Conservation (phyloP, 2,888 invertebrate genomes). For the Tiphia femorata region DNA sequence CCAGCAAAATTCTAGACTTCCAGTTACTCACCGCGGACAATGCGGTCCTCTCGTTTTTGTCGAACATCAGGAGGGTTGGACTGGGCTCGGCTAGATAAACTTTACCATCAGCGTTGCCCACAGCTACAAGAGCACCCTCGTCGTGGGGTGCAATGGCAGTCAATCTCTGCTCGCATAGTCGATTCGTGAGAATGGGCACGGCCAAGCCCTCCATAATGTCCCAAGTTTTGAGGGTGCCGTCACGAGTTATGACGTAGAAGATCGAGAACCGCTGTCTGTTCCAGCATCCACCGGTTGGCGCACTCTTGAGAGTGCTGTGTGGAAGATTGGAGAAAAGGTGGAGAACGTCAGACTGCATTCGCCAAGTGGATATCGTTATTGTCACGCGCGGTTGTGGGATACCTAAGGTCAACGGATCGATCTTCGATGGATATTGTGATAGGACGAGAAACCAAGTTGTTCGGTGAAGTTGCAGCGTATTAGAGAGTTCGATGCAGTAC, state of each 20-base stretch:
- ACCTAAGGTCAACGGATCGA: too few species aligned
- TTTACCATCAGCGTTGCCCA: constrained; percentile 84
- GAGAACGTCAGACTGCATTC: too few species aligned
- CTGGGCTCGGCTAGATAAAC: constrained; percentile 85
- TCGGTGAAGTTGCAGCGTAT: too few species aligned
- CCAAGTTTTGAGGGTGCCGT: constrained; percentile 91
- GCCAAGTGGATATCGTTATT: too few species aligned
- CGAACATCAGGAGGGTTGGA: constrained; percentile 79
- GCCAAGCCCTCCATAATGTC: constrained; percentile 89
- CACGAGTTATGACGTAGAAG: constrained; percentile 87
- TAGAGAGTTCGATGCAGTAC: too few species aligned
- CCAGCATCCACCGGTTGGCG: constrained; percentile 73
- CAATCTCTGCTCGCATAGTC: constrained; percentile 78
- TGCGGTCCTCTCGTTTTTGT: constrained; percentile 83
- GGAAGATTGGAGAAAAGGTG: too few species aligned
- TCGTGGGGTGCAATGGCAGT: constrained; percentile 79
- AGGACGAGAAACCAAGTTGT: too few species aligned
- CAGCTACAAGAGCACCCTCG: constrained; percentile 76
- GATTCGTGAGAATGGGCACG: constrained; percentile 82
- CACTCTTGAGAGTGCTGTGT: neutral
- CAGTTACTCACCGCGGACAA: constrained; percentile 78
- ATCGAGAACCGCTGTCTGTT: constrained; percentile 82
- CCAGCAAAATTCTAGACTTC: too few species aligned
- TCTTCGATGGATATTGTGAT: too few species aligned
- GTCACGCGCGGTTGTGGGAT: too few species aligned